A percentile compares a stretch with the other conserved stretches of the same genome.
Evolutionary conservation across 2,888 invertebrate species (phyloP).

Genomic region (Leptopilina syphax): DNA sequence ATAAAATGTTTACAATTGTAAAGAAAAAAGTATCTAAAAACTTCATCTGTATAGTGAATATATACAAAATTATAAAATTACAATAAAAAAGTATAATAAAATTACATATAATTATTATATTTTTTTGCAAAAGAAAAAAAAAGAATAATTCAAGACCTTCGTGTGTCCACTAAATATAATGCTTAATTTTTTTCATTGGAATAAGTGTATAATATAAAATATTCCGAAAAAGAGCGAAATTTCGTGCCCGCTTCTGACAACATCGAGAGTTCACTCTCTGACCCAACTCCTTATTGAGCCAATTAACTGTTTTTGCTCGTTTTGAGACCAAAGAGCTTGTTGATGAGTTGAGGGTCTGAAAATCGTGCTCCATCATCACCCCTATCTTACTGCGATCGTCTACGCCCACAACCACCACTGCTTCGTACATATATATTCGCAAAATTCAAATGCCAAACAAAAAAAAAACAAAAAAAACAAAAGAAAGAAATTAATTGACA

Average conservation of each 20-base stretch:
- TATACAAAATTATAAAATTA: no score
- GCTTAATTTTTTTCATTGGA: background rate
- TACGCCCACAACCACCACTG: constrained; percentile 19
- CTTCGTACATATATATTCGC: constrained; percentile 2
- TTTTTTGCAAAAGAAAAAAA: no score
- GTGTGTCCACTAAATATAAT: no score
- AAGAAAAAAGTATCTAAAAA: no score
- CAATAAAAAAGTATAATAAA: no score
- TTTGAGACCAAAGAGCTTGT: constrained; percentile 10
- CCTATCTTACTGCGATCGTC: constrained; percentile 16
- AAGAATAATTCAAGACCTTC: no score
- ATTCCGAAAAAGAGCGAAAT: background rate
- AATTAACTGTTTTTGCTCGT: constrained; percentile 23
- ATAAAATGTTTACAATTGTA: no score
- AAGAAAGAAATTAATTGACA: constrained; percentile 17
- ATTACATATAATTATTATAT: no score
- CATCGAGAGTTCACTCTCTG: background rate
- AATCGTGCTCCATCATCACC: constrained; percentile 25
- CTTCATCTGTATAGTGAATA: no score
- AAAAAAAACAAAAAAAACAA: no score
- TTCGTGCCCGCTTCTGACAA: constrained; percentile 10
- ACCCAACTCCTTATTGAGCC: constrained; percentile 14
- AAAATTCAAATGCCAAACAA: constrained; percentile 14
- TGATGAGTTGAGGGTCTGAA: constrained; percentile 26
- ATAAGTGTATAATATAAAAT: background rate